Conservation (phyloP, 2,113 vertebrate genomes). For the Apodemus sylvaticus region DNA sequence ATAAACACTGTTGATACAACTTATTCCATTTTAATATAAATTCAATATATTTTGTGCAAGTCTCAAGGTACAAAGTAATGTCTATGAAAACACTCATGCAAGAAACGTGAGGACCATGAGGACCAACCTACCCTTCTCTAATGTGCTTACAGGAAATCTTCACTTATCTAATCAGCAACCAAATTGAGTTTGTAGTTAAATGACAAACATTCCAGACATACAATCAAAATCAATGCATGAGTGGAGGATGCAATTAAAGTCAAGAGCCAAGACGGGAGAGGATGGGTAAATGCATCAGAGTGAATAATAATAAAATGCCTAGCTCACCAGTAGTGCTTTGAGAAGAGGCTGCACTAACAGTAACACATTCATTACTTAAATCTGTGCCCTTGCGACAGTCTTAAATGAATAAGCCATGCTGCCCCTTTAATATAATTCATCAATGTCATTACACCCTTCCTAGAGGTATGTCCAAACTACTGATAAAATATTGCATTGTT, state of each 20-base stretch:
- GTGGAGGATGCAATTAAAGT: slow-evolving; percentile 7
- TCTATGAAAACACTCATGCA: not conserved
- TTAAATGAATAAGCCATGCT: not conserved
- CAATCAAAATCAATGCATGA: not conserved
- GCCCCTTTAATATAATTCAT: not conserved
- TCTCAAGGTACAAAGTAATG: slow-evolving; percentile 32
- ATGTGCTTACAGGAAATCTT: not conserved
- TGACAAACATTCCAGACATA: not conserved
- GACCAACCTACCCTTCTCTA: not conserved
- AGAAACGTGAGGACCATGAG: slow-evolving; percentile 20
- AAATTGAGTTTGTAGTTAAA: not conserved
- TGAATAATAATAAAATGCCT: not conserved
- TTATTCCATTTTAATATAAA: slow-evolving; percentile 8
- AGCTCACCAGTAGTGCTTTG: not conserved
- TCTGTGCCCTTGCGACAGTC: not conserved
- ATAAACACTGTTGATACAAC: not conserved
- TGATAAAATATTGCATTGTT: not conserved
- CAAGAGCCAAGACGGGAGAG: not conserved
- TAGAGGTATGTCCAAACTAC: not conserved
- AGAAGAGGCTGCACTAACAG: not conserved
- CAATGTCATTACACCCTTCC: not conserved
- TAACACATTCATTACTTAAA: not conserved
- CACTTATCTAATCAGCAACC: not conserved
- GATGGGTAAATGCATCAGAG: not conserved
- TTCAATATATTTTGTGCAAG: slow-evolving; percentile 20